A percentile compares a stretch with the other conserved stretches of the same genome.
These are phyloP conservation scores for Trididemnum miniatum DNA, from an alignment of 23 tunicate species.

Conservation along the genomic window DNA sequence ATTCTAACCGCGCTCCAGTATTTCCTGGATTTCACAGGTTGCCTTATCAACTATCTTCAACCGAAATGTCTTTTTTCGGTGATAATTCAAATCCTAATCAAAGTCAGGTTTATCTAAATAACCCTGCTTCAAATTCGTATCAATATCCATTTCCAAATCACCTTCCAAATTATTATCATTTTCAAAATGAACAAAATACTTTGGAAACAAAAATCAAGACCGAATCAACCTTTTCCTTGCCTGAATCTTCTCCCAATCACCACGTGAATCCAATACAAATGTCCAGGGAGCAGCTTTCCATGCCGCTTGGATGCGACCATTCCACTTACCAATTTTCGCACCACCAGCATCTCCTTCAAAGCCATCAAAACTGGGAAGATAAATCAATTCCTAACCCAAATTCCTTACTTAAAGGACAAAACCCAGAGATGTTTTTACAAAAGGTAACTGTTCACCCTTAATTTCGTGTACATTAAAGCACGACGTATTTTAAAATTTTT, in stretches of 20 bases:
- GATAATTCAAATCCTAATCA: background rate
- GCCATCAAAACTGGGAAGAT: conserved; percentile 8
- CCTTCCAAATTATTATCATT: background rate
- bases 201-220: background rate
- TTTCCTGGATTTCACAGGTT: background rate
- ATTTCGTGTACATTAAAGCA: no score
- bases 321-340: background rate
- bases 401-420: background rate
- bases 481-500: no score
- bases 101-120: background rate
- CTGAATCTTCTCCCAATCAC: background rate
- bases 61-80: background rate
- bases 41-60: background rate
- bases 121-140: background rate
- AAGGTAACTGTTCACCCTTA: no score
- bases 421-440: background rate
- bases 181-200: background rate
- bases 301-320: background rate
- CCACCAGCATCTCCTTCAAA: background rate
- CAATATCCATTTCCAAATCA: background rate
- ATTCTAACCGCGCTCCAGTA: background rate
- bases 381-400: background rate
- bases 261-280: background rate
- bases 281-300: background rate
- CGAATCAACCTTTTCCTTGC: background rate